A percentile compares a stretch with the other conserved stretches of the same genome.
Evolutionary conservation across 2,797 vertebrate genomes (phyloP).

Genomic region (Lagodon rhomboides): DNA sequence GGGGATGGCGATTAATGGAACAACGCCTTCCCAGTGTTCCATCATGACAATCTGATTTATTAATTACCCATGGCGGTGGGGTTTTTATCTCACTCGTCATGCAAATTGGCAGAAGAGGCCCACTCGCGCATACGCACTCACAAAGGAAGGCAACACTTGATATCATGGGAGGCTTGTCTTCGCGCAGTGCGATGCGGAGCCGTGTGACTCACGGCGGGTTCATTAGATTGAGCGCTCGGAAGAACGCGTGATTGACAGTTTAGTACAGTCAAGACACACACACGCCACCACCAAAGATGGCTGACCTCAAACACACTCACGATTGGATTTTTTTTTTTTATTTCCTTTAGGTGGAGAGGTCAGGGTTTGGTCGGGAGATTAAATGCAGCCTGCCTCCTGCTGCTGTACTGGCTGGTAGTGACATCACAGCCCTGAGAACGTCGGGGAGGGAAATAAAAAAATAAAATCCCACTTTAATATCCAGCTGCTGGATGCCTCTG

Average conservation of each 20-base stretch:
- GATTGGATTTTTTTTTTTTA: conserved; percentile 25
- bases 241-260: conserved; percentile 39
- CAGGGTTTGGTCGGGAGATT: conserved; percentile 34
- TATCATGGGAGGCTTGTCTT: conserved; percentile 39
- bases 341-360: conserved; percentile 16
- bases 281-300: background rate
- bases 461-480: conserved; percentile 67
- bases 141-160: conserved; percentile 19
- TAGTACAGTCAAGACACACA: conserved; percentile 8
- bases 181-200: conserved; percentile 18
- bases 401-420: conserved; percentile 31
- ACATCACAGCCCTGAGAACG: conserved; percentile 32
- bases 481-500: conserved; percentile 69
- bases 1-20: conserved; percentile 75
- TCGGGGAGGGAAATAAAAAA: conserved; percentile 25
- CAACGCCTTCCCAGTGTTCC: conserved; percentile 67
- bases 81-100: conserved; percentile 59
- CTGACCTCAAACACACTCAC: conserved; percentile 25
- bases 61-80: conserved; percentile 72
- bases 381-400: conserved; percentile 33
- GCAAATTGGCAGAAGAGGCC: conserved; percentile 65
- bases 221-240: conserved; percentile 22
- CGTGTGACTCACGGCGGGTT: conserved; percentile 30
- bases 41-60: conserved; percentile 80
- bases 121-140: background rate